These are phyloP conservation scores for Tiliacea aurago DNA, from an alignment of 2,888 invertebrate genomes.

Conservation along the genomic window DNA sequence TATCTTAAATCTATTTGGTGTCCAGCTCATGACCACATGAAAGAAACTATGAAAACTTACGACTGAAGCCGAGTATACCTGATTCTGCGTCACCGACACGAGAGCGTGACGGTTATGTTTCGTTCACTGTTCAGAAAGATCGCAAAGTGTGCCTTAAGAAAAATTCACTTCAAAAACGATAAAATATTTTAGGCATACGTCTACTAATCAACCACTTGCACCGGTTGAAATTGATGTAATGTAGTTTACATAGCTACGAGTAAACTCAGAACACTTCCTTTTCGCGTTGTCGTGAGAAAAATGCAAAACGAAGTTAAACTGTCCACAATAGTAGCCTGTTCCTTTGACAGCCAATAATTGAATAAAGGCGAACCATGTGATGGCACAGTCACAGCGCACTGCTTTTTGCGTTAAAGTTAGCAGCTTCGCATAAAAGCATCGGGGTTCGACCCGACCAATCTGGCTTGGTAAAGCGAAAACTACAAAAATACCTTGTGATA, in stretches of 20 bases:
- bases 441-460: background rate
- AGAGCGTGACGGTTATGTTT: background rate
- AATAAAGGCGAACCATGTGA: conserved; percentile 12
- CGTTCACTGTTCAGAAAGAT: background rate
- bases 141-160: background rate
- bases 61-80: background rate
- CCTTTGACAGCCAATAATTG: conserved; percentile 17
- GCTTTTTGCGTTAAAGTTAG: conserved; percentile 1
- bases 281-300: background rate
- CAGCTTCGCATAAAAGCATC: background rate
- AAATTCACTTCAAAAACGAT: background rate
- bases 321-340: conserved; percentile 1
- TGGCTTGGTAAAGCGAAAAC: background rate
- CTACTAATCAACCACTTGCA: background rate
- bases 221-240: background rate
- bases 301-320: background rate
- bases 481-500: no score
- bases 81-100: background rate
- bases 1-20: no score
- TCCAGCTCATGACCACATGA: background rate
- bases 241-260: background rate
- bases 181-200: background rate
- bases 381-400: background rate
- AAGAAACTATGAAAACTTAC: background rate
- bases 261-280: background rate